These are phyloP conservation scores for Apis florea DNA, from an alignment of 1,140 invertebrate species.

Conservation along the genomic window DNA sequence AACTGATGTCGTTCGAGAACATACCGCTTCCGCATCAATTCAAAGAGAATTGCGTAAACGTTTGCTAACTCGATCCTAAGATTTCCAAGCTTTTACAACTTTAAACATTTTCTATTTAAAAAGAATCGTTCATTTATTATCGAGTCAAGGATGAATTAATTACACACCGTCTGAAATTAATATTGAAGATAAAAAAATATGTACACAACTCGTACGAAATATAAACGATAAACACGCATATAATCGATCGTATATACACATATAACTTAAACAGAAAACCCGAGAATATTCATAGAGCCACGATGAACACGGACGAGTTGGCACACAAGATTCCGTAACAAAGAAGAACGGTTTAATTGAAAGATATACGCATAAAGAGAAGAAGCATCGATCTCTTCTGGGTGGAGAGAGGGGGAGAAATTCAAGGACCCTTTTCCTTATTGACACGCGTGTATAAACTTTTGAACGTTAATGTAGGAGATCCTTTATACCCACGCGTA, in stretches of 20 bases:
- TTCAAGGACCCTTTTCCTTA: conserved; percentile 7
- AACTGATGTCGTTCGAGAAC: background rate
- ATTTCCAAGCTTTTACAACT: background rate
- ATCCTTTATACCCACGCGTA: conserved; percentile 38
- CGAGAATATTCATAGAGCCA: too few relatives aligned
- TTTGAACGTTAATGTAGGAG: conserved; percentile 21
- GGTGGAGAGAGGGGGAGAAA: background rate
- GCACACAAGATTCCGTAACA: too few relatives aligned
- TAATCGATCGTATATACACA: too few relatives aligned
- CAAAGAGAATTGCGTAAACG: background rate
- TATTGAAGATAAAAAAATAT: too few relatives aligned
- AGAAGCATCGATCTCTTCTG: background rate
- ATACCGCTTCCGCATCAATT: background rate
- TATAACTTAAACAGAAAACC: too few relatives aligned
- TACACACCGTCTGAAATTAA: too few relatives aligned
- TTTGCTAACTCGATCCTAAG: background rate
- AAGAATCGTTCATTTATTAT: background rate
- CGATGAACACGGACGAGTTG: too few relatives aligned
- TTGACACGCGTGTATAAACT: conserved; percentile 29
- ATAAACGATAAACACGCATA: background rate
- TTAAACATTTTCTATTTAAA: background rate
- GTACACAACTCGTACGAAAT: background rate
- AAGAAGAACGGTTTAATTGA: background rate
- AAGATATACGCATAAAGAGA: too few relatives aligned
- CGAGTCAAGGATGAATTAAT: too few relatives aligned